Evolutionary conservation across 2,797 vertebrate species (phyloP).

Genomic region (Gymnocypris eckloni): DNA sequence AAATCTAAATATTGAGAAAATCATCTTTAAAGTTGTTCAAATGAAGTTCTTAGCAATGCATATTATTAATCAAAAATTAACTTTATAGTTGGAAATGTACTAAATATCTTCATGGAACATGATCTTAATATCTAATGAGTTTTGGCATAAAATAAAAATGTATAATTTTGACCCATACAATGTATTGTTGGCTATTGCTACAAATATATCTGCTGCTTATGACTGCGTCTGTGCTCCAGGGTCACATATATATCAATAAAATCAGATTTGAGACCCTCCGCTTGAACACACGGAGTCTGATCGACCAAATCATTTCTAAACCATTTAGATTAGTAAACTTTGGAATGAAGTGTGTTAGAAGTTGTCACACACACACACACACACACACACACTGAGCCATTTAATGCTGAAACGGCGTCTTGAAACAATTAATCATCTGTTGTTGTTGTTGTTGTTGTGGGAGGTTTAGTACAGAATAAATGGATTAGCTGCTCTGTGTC

Average conservation of each 20-base stretch:
- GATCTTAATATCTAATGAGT: too few relatives aligned
- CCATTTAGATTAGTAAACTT: background rate
- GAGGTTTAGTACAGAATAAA: slow-evolving; percentile 60
- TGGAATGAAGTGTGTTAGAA: background rate
- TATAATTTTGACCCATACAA: too few relatives aligned
- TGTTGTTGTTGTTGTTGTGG: background rate
- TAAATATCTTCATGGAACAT: background rate
- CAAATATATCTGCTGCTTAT: too few relatives aligned
- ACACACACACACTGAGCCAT: slow-evolving; percentile 46
- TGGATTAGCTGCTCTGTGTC: slow-evolving; percentile 61
- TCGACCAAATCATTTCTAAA: background rate
- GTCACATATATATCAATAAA: too few relatives aligned
- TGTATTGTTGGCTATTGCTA: too few relatives aligned
- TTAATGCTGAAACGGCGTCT: slow-evolving; percentile 62
- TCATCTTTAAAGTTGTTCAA: too few relatives aligned
- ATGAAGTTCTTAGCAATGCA: background rate
- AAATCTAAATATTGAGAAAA: too few relatives aligned
- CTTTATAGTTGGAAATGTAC: background rate
- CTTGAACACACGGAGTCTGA: background rate
- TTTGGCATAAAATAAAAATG: background rate
- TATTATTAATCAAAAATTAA: background rate
- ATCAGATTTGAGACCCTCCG: too few relatives aligned
- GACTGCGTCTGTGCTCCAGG: too few relatives aligned
- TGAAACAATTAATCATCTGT: slow-evolving; percentile 63
- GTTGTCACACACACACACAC: slow-evolving; percentile 8